Evolutionary conservation across 2,888 invertebrate species (phyloP), one percentile per base, ranked within the genome.

Genomic region (Acleris laterana): DNA sequence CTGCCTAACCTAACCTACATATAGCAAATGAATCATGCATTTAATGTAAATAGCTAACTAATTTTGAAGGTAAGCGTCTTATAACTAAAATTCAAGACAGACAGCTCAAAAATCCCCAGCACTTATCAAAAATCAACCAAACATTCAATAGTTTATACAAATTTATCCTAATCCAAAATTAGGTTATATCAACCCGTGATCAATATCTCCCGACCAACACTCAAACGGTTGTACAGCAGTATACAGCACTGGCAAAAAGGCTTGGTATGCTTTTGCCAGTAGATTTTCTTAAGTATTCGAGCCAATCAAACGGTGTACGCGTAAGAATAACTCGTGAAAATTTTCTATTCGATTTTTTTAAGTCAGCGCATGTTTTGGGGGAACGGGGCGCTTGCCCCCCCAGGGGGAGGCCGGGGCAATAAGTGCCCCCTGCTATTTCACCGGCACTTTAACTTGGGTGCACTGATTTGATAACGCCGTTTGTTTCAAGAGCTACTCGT

Each of bases 401-500:
- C 69, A 44, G 69, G 72, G 63, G 69, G 62, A 71, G 62, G 75
- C 77, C 77, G 78, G 79, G 86, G 87, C 84, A 88, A 88, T 89
- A 90, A 91, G 89, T 87, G 86, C 87, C 89, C 83, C 88, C 87
- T 84, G 84, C 87, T 89, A 89, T 90, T 91, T 88, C 88, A 89
- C 89, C 86, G 90, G 85, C 85, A 87, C 89, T 90, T 89, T 87
- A 90, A 89, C 88, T 87, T 81, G 87, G 89, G 87, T 89, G 92
- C 90, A 90, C 84, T 91, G 92, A 91, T 92, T 92, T 91, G 91
- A 91, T 91, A 92, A 91, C 89, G 84, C 88, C 90, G 89, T 91
- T 91, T 90, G 90, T 90, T 90, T 86, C 87, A 84, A 91, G 90
- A 80, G 82, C 83, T 82, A 82, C 85, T 87, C 79, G 77, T 76